These are phyloP conservation scores for Ceratoteleas bidentatus DNA, from an alignment of 1,140 invertebrate genomes.

Conservation along the genomic window DNA sequence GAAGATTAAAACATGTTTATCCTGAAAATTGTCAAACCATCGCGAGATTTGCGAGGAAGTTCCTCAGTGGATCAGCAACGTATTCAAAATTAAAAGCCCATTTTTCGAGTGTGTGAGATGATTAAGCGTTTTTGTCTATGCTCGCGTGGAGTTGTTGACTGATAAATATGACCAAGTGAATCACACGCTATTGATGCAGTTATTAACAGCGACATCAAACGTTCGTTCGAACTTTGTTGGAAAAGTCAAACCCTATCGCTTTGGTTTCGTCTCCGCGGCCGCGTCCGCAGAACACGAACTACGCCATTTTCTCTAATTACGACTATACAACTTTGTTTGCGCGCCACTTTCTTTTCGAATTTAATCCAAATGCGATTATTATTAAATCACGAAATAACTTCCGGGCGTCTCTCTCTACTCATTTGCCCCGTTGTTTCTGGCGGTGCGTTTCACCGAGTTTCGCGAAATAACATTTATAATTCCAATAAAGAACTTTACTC, in stretches of 20 bases:
- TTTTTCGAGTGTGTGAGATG: background rate
- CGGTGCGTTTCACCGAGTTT: too few species aligned
- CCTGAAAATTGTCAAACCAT: too few species aligned
- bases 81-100: background rate
- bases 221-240: slow-evolving; percentile 7
- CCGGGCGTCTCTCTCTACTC: too few species aligned
- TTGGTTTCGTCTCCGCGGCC: background rate
- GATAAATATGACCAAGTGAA: background rate
- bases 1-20: too few species aligned
- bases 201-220: slow-evolving; percentile 13
- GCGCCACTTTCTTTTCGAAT: slow-evolving; percentile 6
- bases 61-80: too few species aligned
- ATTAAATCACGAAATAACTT: too few species aligned
- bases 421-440: too few species aligned
- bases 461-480: too few species aligned
- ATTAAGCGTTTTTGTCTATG: background rate
- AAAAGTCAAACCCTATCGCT: slow-evolving; percentile 4
- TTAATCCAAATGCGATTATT: too few species aligned
- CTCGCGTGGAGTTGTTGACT: background rate
- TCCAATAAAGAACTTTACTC: too few species aligned
- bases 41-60: too few species aligned
- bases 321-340: too few species aligned
- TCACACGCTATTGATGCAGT: slow-evolving; percentile 1
- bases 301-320: slow-evolving; percentile 2
- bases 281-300: background rate